Base-by-base conservation (phyloP, 2,888 invertebrate genomes). In the Phoronis australis region DNA sequence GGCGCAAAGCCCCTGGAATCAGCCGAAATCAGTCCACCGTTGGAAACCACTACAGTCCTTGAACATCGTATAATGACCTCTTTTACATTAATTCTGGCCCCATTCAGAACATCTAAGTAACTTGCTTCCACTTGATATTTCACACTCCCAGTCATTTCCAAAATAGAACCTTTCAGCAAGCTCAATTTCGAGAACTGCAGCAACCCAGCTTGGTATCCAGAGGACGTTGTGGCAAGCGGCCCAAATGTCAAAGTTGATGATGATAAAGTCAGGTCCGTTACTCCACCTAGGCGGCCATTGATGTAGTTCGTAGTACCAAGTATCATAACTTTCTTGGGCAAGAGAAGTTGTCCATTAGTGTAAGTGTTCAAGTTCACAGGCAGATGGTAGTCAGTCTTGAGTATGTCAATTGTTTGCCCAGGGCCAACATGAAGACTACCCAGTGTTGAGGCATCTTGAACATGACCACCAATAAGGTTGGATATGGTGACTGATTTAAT, bases 391-490 rank as follows among this genome's bases (percentile, higher is more conserved):
- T 53, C 51, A 4, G 56, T 31, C 24, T 51, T 49, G 15, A 49
- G 49, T 24, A 66, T 48, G 5, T 52, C 49, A 2, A 66, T 51
- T 4, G 45, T 46, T 31, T 66, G 65, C 42, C 51, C 12, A 1
- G 57, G 56, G n/a, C 64, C 64, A 12, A 62, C 55, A 51, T 63
- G 61, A 3, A 66, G 42, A 4, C 54, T 56, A n/a, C 64, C 65
- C 2, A 62, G n/a, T n/a, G n/a, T n/a, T n/a, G n/a, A n/a, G 41
- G 54, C 50, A 21, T 45, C 49, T 12, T 62, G 49, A 49, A 60
- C 56, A 12, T 45, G 50, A 26, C 56, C 53, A 5, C 63, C 62
- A 22, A 48, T 51, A 9, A 66, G 51, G 9, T 42, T 48, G 27
- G 57, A 50, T 5, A 57, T 53, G 1, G 44, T 51, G 9, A 66